Percentiles rank a stretch among this genome's conserved stretches.
These are phyloP conservation scores for Gonatopus flavifemur DNA, from an alignment of 1,140 invertebrate genomes.

Conservation along the genomic window DNA sequence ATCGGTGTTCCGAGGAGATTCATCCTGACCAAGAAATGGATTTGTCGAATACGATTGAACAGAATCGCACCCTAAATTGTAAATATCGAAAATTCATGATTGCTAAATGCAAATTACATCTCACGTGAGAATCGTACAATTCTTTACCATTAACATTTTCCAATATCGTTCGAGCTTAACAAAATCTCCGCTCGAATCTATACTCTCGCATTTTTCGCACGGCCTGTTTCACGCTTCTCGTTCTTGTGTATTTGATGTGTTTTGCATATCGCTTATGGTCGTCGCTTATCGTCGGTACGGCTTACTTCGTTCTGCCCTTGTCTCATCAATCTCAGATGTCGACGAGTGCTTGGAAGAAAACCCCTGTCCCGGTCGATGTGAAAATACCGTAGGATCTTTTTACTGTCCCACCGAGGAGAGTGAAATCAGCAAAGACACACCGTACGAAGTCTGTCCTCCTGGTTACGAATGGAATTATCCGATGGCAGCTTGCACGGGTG, in stretches of 20 bases:
- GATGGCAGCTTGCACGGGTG: constrained; percentile 57
- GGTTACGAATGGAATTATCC: constrained; percentile 63
- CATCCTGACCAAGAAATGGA: too few species aligned
- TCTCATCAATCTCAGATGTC: constrained; percentile 61
- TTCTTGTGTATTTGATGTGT: constrained; percentile 1
- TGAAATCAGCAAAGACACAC: constrained; percentile 45
- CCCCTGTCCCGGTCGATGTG: constrained; percentile 63
- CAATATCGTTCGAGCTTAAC: too few species aligned
- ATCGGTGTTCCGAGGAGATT: too few species aligned
- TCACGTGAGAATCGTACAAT: too few species aligned
- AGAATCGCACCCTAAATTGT: too few species aligned
- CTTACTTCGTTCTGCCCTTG: constrained; percentile 5
- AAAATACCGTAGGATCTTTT: constrained; percentile 70
- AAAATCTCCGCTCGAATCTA: too few species aligned
- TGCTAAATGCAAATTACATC: too few species aligned
- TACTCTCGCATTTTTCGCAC: too few species aligned
- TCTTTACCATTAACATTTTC: too few species aligned
- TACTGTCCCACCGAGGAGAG: constrained; percentile 33
- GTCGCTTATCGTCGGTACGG: constrained; percentile 7
- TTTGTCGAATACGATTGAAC: too few species aligned
- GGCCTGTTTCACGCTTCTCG: too few species aligned
- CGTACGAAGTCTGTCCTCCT: constrained; percentile 60
- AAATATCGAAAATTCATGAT: too few species aligned
- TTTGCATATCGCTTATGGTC: constrained; percentile 18
- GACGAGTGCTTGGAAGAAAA: constrained; percentile 64